Evolutionary conservation across 2,113 vertebrate species (phyloP), one percentile per base, ranked within the genome.

Genomic region (Cranoglanis bouderius): DNA sequence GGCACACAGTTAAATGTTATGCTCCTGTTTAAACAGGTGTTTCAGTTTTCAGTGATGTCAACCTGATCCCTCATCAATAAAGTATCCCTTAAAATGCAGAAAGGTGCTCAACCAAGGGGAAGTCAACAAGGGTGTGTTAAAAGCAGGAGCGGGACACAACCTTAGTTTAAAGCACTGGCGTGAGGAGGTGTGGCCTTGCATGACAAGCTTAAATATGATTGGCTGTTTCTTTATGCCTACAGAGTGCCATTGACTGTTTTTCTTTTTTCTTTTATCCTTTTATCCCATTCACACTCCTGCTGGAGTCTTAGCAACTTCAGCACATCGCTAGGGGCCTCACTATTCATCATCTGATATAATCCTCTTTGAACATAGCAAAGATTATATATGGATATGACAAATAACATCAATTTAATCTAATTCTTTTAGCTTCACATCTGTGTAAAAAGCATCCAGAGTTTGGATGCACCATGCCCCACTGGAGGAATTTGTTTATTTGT

Each of bases 391-490:
- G 61, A 85, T 55, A 85, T 72, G 10, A 70, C 29, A 51, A 85
- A 43, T 53, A 38, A 53, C 46, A 13, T 53, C 4, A 72, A 35
- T 53, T 85, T 3, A 85, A 38, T 70, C 46, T 7, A 21, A 67
- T 46, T 65, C 19, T 38, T 57, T 38, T n/a, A 57, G 32, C 26
- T 83, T 5, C 3, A 16, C 24, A 21, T 57, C 57, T 55, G 59
- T 19, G 19, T 29, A 26, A 77, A 35, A 61, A 46, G 21, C 5
- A 53, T 21, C 67, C 29, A n/a, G 21, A 10, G 18, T 14, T 63
- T 57, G 35, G 59, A 81, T 72, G 38, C 81, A 82, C 32, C 55
- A 90, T 90, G 89, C n/a, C 77, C 29, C 55, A 82, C 29, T 49
- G 57, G 26, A 82, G 55, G 65, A 86, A 85, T 35, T 26, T 75